Evolutionary conservation across 2,113 vertebrate genomes (phyloP), one percentile per base, ranked within the genome.

Genomic region (Geococcyx californianus): DNA sequence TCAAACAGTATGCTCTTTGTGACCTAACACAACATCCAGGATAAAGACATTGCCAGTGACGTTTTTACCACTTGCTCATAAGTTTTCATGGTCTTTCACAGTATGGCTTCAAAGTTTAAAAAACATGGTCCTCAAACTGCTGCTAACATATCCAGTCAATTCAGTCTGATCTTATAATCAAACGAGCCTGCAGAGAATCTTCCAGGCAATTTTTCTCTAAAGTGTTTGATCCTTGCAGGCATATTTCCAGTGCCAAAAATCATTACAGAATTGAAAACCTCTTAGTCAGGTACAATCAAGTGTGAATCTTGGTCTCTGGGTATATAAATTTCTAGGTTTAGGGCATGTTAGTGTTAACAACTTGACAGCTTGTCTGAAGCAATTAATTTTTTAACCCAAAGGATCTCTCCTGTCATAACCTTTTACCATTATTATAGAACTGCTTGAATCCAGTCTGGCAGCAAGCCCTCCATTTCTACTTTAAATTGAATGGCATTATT

Each of bases 311-410:
- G 69, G 72, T 90, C 80, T 97, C 84, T 67, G 85, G 86, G 45
- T 80, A 94, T 83, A 88, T 36, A 70, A 24, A 14, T 73, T 91
- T 96, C 94, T 93, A 88, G 79, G 90, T 96, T 91, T 96, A 96
- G 81, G 90, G 62, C 93, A 94, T 82, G 87, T 93, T 93, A 93
- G 59, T 95, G 88, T 94, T 97, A 97, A 97, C 62, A 96, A 89
- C 82, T 95, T 97, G 97, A 97, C 96, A 96, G 84, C 89, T 94
- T 97, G 96, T 97, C 97, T 94, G 73, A 97, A 97, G 80, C 51
- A 78, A 91, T 97, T 95, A 94, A 62, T 64, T 82, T 95, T 93
- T 96, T 80, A 93, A 94, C 45, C 66, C 69, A 83, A 95, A 89
- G 16, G 66, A 91, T 93, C 55, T 75, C 59, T 88, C 40, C 55